Base-by-base conservation (phyloP, 2,113 vertebrate species). In the Eonycteris spelaea region DNA sequence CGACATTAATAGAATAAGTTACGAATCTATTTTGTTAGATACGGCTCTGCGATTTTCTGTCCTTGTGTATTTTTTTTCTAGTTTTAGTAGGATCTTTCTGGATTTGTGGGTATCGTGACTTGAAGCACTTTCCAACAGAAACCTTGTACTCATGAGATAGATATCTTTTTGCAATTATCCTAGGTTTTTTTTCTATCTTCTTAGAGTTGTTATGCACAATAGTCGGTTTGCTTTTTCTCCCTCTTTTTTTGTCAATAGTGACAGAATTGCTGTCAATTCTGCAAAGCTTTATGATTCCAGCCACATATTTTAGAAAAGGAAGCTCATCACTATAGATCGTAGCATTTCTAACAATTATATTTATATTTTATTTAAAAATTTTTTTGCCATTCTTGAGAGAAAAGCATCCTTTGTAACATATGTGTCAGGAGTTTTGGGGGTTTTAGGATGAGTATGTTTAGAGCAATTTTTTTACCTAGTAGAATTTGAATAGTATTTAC, bases 191-290 rank as follows among this genome's bases (percentile, higher is more conserved):
- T 55, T 35, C 22, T 24, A 33, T 90, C 35, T 75, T 22, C 5
- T 74, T 79, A 57, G 8, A 1, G 3, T 63, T 82, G 74, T 53
- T 82, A 26, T 75, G n/a, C 8, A 57, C 79, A 70, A 63, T n/a
- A 45, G 3, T 84, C 73, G 35, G n/a, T 51, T 94, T 87, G 45
- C 51, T 73, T 45, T 43, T 71, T 3, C 38, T 9, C 5, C 22
- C 6, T 38, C 21, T 45, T 53, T 73, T 79, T 38, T 77, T 30
- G n/a, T 68, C 48, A 83, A 87, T 87, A 35, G 45, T 59, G 43
- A 75, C 16, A 91, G 71, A 86, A 95, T 84, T 85, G 24, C 88
- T 70, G 18, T 86, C 19, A 92, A 43, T 86, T 92, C 90, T 92
- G 30, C 22, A 61, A 7, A 48, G 22, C 2, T 90, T 94, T 94